phyloP scores from a whole-genome alignment of 2,888 invertebrate genomes.

The Biston betularia region DNA sequence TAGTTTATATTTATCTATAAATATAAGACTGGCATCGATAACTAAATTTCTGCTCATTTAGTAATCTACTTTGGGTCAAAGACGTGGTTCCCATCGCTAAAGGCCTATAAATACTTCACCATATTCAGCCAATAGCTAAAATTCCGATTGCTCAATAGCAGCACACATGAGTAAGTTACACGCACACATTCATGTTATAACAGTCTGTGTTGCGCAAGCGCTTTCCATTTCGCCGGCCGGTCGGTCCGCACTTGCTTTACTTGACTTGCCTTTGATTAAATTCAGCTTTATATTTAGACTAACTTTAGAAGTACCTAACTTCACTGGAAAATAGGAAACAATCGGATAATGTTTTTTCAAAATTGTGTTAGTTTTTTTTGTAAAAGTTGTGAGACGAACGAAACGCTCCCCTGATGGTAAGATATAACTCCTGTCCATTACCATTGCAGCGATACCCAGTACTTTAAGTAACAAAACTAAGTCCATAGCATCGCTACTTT shows the following conservation, averaged over 20 bases:
- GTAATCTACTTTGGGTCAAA: background rate
- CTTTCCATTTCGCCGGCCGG: conserved; percentile 79
- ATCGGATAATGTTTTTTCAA: too few species aligned
- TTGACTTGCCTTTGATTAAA: background rate
- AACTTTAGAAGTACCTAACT: too few species aligned
- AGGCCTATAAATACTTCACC: conserved; percentile 34
- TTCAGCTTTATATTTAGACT: background rate
- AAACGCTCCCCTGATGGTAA: too few species aligned
- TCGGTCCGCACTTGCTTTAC: conserved; percentile 31
- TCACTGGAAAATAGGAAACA: too few species aligned
- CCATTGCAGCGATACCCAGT: too few species aligned
- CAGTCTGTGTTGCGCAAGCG: conserved; percentile 73
- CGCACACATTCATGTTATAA: conserved; percentile 40
- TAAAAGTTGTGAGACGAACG: too few species aligned
- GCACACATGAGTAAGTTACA: conserved; percentile 44
- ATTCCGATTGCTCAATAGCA: conserved; percentile 56
- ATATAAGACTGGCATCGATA: background rate
- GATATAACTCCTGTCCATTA: too few species aligned
- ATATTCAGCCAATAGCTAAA: conserved; percentile 46
- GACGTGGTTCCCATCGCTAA: conserved; percentile 6
- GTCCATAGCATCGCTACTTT: too few species aligned
- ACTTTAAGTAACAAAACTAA: too few species aligned
- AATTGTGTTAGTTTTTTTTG: too few species aligned
- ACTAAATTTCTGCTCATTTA: background rate
- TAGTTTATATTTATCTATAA: too few species aligned